phyloP scores from a whole-genome alignment of 1,140 invertebrate genomes.

The Leptinotarsa lineolata region DNA sequence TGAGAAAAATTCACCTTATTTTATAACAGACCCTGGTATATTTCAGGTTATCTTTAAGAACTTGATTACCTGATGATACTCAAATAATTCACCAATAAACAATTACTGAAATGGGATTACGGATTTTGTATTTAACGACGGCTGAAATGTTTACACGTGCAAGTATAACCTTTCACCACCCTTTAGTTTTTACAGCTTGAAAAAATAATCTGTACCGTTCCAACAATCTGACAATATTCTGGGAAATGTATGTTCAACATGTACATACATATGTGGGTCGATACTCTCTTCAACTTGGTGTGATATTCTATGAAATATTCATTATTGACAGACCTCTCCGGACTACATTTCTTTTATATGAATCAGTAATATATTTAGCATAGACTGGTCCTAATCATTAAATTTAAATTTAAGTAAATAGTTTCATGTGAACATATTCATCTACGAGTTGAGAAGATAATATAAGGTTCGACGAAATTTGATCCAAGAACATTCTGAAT shows the following conservation, averaged over 20 bases:
- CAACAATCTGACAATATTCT: neutral
- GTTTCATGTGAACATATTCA: too few relatives aligned
- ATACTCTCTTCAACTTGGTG: neutral
- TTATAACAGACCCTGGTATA: too few relatives aligned
- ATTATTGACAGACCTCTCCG: neutral
- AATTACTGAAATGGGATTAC: neutral
- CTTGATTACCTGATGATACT: too few relatives aligned
- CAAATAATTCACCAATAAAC: neutral
- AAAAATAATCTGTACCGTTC: neutral
- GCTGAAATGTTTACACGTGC: neutral
- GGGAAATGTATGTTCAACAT: neutral
- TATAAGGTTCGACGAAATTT: too few relatives aligned
- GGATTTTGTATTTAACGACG: neutral
- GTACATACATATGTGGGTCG: neutral
- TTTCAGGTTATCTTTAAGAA: too few relatives aligned
- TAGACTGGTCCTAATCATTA: too few relatives aligned
- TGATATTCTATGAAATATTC: too few relatives aligned
- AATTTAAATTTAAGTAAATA: too few relatives aligned
- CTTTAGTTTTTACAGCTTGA: neutral
- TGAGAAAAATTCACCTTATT: too few relatives aligned
- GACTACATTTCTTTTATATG: neutral
- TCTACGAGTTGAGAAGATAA: too few relatives aligned
- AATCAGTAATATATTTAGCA: too few relatives aligned
- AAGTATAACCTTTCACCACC: neutral
- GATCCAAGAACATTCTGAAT: too few relatives aligned